Conservation (phyloP, 2,797 vertebrate species). For the Rhynchonycteris naso region DNA sequence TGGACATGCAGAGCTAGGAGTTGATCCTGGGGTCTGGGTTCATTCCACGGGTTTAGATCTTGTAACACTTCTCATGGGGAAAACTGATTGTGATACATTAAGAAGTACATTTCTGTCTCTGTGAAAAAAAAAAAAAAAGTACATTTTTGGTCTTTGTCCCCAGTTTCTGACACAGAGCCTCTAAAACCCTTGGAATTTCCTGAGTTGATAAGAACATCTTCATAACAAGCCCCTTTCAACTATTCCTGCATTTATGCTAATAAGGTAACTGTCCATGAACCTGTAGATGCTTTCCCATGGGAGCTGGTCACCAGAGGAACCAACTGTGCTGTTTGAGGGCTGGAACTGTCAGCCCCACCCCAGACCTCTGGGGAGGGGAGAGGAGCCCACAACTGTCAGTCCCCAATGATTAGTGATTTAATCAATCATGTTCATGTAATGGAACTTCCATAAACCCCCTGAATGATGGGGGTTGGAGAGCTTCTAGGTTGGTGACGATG, state of each 20-base stretch:
- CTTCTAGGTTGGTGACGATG: background rate
- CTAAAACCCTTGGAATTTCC: background rate
- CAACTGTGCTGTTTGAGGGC: background rate
- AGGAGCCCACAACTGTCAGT: background rate
- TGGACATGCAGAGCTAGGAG: background rate
- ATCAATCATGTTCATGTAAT: background rate
- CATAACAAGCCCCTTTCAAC: background rate
- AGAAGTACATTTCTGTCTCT: background rate
- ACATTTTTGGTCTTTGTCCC: background rate
- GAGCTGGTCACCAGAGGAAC: background rate
- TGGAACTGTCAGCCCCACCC: background rate
- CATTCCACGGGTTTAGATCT: background rate
- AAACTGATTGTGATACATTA: background rate
- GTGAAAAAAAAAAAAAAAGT: background rate
- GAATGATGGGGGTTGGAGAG: background rate
- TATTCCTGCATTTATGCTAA: background rate
- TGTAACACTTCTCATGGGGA: background rate
- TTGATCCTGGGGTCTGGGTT: background rate
- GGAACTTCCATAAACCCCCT: background rate
- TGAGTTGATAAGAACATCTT: background rate
- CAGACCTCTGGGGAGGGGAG: background rate
- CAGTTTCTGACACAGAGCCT: background rate
- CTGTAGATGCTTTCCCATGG: background rate
- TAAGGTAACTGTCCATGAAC: background rate
- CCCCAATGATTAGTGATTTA: background rate